phyloP scores from a whole-genome alignment of 2,888 invertebrate genomes.

The Caradrina kadenii region DNA sequence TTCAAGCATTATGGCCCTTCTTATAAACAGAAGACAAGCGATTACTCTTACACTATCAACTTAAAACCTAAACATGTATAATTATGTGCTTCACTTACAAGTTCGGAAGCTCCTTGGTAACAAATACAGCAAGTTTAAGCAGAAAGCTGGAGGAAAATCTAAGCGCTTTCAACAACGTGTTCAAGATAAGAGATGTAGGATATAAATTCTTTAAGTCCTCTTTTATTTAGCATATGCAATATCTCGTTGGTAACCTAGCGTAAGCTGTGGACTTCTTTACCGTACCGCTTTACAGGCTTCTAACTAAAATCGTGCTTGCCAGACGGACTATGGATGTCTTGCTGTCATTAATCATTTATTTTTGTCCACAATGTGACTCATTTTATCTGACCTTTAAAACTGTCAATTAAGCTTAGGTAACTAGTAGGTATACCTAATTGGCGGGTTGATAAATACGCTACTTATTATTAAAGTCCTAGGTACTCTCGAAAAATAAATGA shows the following conservation, averaged over 20 bases:
- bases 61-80: slow-evolving; percentile 3
- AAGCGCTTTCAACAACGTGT: slow-evolving; percentile 42
- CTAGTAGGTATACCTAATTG: background rate
- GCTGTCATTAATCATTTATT: background rate
- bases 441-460: background rate
- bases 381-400: background rate
- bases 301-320: background rate
- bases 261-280: slow-evolving; percentile 19
- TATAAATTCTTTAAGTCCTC: slow-evolving; percentile 45
- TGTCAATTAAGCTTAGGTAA: background rate
- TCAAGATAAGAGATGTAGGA: slow-evolving; percentile 31
- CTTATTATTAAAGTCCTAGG: background rate
- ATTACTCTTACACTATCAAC: background rate
- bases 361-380: background rate
- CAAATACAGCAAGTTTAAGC: slow-evolving; percentile 33
- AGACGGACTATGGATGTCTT: background rate
- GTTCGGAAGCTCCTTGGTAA: slow-evolving; percentile 23
- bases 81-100: slow-evolving; percentile 15
- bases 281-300: background rate
- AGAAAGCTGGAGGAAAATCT: slow-evolving; percentile 37
- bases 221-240: slow-evolving; percentile 51
- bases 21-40: background rate
- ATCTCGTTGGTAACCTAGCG: slow-evolving; percentile 20
- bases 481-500: background rate
- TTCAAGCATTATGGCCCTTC: background rate